Conservation (phyloP, 1,140 invertebrate species). For the Bursaphelenchus mucronatus region DNA sequence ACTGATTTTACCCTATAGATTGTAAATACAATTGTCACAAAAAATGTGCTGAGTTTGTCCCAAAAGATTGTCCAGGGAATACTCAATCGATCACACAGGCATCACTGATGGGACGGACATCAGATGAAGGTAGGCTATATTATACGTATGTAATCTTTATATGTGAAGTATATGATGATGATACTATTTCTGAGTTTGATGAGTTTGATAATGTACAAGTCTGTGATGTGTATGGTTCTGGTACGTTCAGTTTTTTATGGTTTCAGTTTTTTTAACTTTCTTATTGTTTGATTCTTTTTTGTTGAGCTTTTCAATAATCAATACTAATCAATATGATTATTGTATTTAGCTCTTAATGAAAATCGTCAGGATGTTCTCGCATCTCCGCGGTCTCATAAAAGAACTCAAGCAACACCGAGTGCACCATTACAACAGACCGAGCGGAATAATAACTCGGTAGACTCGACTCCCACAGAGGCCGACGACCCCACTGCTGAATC, state of each 20-base stretch:
- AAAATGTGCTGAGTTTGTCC: conserved; percentile 87
- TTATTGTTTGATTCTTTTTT: background rate
- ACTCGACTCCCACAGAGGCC: conserved; percentile 20
- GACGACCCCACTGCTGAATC: conserved; percentile 28
- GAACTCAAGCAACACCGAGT: conserved; percentile 49
- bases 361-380: conserved; percentile 3
- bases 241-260: background rate
- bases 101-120: conserved; percentile 32
- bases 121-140: conserved; percentile 48
- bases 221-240: no score
- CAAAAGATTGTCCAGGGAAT: conserved; percentile 83
- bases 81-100: conserved; percentile 27
- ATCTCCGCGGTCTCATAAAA: conserved; percentile 33
- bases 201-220: no score
- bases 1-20: conserved; percentile 69
- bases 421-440: conserved; percentile 49
- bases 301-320: background rate
- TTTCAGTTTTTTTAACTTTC: conserved; percentile 15
- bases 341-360: conserved; percentile 28
- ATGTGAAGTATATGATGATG: no score
- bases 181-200: no score
- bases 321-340: background rate
- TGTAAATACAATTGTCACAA: conserved; percentile 97
- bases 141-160: background rate
- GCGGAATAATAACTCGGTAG: conserved; percentile 1